Evolutionary conservation across 1,140 invertebrate species (phyloP), one percentile per base, ranked within the genome.

Genomic region (Drosophila lowei): DNA sequence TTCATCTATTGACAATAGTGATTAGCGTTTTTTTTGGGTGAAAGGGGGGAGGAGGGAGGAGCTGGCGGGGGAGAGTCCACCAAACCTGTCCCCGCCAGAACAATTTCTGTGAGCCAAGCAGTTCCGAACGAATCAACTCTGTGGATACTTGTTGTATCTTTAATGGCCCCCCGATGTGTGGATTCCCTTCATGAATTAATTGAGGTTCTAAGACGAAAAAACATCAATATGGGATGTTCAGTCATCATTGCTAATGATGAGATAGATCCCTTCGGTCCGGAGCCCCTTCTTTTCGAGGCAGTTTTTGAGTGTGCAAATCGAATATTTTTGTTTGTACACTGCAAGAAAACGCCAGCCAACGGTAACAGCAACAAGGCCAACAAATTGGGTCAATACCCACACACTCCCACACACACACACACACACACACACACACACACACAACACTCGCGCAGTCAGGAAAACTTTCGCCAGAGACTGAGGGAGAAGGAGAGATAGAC

Each of bases 1-100:
- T 41, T 16, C 15, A 34, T 55, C 43, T 84, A 57, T 86, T 84
- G 80, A 84, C 80, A 50, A 77, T 70, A 77, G 63, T 63, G 63
- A 59, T 84, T 84, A 84, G 55, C 47, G 56, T 16, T 2, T 34
- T 52, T 53, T 38, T 16, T 18, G 1, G 0, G 18, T 18, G 18
- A 18, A 18, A 18, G 1, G 18, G 18, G 34, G 0, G 13, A 5
- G 44, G 5, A 1, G 23, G 23, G 23, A 23, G 0, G 4, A 5
- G 23, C 23, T 23, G 23, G 21, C 2, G 16, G 4, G 23, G 21
- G 23, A 34, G 15, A 18, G 21, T 11, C 11, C 41, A 8, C 4
- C 23, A 41, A 64, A 56, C 53, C 53, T 43, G 53, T 23, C 11
- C 48, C 59, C 50, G 18, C 13, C 21, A 63, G 72, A 73, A 79